Evolutionary conservation across 2,888 invertebrate species (phyloP).

Genomic region (Apotomis capreana): DNA sequence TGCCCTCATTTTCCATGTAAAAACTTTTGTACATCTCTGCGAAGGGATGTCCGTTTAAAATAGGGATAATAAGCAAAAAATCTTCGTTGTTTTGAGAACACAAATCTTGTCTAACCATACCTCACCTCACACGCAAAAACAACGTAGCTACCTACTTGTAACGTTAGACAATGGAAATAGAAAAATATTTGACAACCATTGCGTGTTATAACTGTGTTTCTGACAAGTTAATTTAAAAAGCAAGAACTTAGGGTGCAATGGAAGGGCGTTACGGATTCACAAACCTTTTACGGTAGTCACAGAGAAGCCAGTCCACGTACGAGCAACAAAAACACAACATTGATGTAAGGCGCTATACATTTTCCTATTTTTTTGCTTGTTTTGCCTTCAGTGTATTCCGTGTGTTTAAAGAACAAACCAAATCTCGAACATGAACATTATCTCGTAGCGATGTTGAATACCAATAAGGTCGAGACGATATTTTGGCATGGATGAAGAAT

Average conservation of each 20-base stretch:
- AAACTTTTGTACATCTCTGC: slow-evolving; percentile 36
- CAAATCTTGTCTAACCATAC: slow-evolving; percentile 59
- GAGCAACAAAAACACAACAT: slow-evolving; percentile 55
- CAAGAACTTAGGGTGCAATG: background rate
- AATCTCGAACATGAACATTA: slow-evolving; percentile 22
- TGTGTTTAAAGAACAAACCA: slow-evolving; percentile 18
- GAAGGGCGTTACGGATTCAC: background rate
- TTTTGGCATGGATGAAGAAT: background rate
- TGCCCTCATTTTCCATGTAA: slow-evolving; percentile 38
- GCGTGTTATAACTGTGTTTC: background rate
- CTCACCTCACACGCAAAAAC: slow-evolving; percentile 53
- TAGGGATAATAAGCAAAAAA: slow-evolving; percentile 54
- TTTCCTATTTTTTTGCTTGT: slow-evolving; percentile 58
- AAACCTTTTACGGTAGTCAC: background rate
- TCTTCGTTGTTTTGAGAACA: slow-evolving; percentile 53
- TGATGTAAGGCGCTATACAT: slow-evolving; percentile 59
- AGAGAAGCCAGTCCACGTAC: slow-evolving; percentile 48
- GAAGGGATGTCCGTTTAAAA: slow-evolving; percentile 40
- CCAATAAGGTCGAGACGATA: slow-evolving; percentile 46
- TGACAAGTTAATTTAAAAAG: background rate
- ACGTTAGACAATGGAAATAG: background rate
- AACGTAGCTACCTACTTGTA: slow-evolving; percentile 42
- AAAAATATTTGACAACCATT: slow-evolving; percentile 4
- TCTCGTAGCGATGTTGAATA: slow-evolving; percentile 22
- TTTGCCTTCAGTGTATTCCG: slow-evolving; percentile 41